Evolutionary conservation across 2,113 vertebrate species (phyloP).

Genomic region (Pseudois nayaur): DNA sequence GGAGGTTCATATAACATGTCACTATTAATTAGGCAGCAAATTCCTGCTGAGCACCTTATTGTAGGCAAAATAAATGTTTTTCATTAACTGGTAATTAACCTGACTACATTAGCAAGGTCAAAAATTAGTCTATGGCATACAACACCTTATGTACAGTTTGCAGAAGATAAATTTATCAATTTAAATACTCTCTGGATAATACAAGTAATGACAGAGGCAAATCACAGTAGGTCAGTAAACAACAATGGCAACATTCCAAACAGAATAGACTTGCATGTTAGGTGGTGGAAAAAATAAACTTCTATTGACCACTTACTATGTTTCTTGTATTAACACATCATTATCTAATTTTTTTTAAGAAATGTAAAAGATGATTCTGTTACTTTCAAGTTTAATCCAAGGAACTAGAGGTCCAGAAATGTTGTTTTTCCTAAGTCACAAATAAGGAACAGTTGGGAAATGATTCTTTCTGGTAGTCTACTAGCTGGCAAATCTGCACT

Average conservation of each 20-base stretch:
- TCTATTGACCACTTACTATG: neutral
- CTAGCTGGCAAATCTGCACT: no score
- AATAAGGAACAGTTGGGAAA: neutral
- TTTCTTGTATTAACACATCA: neutral
- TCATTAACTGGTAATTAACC: constrained; percentile 59
- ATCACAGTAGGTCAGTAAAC: neutral
- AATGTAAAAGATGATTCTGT: neutral
- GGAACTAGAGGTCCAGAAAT: neutral
- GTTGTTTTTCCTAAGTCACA: neutral
- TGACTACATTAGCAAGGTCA: constrained; percentile 52
- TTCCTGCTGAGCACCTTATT: constrained; percentile 25
- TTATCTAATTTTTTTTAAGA: neutral
- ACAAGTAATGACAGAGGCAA: neutral
- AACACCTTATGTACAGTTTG: neutral
- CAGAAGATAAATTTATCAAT: neutral
- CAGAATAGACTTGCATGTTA: neutral
- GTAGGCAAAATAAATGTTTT: constrained; percentile 57
- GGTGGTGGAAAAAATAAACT: neutral
- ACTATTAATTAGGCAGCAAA: constrained; percentile 49
- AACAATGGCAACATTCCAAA: neutral
- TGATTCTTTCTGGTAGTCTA: neutral
- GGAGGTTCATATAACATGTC: constrained; percentile 28
- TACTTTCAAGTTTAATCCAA: neutral
- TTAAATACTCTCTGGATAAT: constrained; percentile 30
- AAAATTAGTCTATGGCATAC: constrained; percentile 14